Evolutionary conservation across 2,113 vertebrate genomes (phyloP).

Genomic region (Hippocampus zosterae): DNA sequence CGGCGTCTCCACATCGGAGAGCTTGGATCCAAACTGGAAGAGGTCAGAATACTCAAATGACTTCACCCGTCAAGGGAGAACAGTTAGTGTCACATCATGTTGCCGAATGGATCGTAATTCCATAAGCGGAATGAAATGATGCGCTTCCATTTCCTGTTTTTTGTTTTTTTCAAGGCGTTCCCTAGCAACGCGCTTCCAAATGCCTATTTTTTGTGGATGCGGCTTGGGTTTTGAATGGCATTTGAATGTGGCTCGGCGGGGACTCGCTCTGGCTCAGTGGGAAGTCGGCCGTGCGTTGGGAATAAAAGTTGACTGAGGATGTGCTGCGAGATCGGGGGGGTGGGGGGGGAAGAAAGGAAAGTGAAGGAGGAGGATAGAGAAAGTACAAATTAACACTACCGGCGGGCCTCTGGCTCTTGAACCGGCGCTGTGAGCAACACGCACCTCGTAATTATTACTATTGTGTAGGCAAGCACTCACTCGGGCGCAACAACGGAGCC

Average conservation of each 20-base stretch:
- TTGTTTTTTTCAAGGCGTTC: constrained; percentile 29
- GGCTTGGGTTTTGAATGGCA: constrained; percentile 8
- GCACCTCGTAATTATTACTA: neutral
- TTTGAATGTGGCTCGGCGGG: constrained; percentile 5
- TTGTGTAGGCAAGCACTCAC: neutral
- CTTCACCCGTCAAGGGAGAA: constrained; percentile 4
- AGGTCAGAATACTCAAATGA: constrained; percentile 28
- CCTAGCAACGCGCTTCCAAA: constrained; percentile 23
- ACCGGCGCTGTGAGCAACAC: neutral
- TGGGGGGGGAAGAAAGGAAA: neutral
- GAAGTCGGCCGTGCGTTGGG: neutral
- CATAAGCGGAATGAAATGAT: neutral
- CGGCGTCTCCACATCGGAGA: constrained; percentile 35
- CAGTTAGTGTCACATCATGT: neutral
- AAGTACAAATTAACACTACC: neutral
- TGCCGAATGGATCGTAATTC: neutral
- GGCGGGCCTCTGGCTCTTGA: neutral
- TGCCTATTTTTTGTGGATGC: constrained; percentile 21
- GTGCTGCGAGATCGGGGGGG: constrained; percentile 1
- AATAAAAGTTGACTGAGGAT: constrained; percentile 10
- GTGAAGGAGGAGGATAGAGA: neutral
- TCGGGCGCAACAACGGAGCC: neutral
- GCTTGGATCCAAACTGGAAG: constrained; percentile 29
- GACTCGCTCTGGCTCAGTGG: constrained; percentile 1
- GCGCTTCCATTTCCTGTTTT: neutral